Evolutionary conservation across 2,797 vertebrate genomes (phyloP).

Genomic region (Mormyrops boulengeri): DNA sequence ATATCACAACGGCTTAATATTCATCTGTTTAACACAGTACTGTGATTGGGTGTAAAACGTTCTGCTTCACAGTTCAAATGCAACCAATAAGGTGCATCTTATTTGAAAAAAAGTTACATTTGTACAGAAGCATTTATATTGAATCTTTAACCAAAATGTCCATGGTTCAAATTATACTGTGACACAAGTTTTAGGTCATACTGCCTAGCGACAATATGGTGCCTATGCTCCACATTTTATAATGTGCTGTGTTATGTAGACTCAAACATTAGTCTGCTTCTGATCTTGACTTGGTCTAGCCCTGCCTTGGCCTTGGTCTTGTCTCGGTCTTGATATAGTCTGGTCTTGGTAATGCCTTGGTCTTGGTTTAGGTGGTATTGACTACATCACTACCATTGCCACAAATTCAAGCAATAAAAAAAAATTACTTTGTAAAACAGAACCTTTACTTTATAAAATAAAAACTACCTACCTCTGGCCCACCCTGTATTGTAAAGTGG

Average conservation of each 20-base stretch:
- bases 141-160: too few relatives aligned
- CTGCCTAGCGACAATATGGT: neutral
- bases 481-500: neutral
- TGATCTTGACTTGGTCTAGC: neutral
- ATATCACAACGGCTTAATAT: neutral
- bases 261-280: neutral
- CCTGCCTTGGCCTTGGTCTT: neutral
- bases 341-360: neutral
- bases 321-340: neutral
- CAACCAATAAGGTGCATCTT: neutral
- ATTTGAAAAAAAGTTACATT: neutral
- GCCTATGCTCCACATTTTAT: neutral
- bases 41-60: neutral
- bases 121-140: neutral
- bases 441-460: neutral
- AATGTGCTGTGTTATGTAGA: neutral
- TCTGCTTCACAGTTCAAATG: neutral
- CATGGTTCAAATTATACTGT: neutral
- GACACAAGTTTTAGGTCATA: neutral
- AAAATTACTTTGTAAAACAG: neutral
- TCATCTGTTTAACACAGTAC: neutral
- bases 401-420: neutral
- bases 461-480: neutral
- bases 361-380: neutral
- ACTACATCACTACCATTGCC: neutral